Conservation (phyloP, 2,888 invertebrate species). For the Orchestes rusci region DNA sequence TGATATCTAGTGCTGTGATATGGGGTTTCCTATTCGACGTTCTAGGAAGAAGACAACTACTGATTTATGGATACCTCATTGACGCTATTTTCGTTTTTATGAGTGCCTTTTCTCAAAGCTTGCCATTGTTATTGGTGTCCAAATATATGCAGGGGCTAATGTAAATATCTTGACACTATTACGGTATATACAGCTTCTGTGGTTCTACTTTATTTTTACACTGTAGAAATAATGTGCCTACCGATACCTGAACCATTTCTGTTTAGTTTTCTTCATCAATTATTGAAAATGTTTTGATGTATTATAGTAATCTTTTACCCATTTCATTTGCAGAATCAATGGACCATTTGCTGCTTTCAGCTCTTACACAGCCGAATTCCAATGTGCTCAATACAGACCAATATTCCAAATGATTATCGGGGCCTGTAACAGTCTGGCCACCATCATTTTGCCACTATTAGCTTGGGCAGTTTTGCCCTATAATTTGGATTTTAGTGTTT, state of each 20-base stretch:
- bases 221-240: too few relatives aligned
- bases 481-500: slow-evolving; percentile 43
- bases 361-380: slow-evolving; percentile 62
- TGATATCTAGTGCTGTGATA: slow-evolving; percentile 63
- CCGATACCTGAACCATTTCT: too few relatives aligned
- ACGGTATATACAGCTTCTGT: not conserved
- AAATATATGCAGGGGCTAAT: slow-evolving; percentile 49
- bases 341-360: slow-evolving; percentile 30
- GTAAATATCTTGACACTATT: slow-evolving; percentile 24
- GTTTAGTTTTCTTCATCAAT: too few relatives aligned
- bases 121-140: slow-evolving; percentile 56
- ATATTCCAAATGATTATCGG: slow-evolving; percentile 58
- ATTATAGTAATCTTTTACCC: too few relatives aligned
- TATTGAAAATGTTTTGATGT: too few relatives aligned
- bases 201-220: too few relatives aligned
- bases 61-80: slow-evolving; percentile 58
- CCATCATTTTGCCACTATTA: slow-evolving; percentile 55
- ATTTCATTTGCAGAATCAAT: slow-evolving; percentile 27
- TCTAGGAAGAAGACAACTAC: slow-evolving; percentile 58
- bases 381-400: slow-evolving; percentile 56
- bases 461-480: slow-evolving; percentile 67
- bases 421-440: slow-evolving; percentile 56
- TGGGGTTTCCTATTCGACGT: slow-evolving; percentile 75
- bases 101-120: slow-evolving; percentile 58
- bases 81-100: slow-evolving; percentile 57